phyloP scores from a whole-genome alignment of 2,888 invertebrate species.

The Dolomedes plantarius region DNA sequence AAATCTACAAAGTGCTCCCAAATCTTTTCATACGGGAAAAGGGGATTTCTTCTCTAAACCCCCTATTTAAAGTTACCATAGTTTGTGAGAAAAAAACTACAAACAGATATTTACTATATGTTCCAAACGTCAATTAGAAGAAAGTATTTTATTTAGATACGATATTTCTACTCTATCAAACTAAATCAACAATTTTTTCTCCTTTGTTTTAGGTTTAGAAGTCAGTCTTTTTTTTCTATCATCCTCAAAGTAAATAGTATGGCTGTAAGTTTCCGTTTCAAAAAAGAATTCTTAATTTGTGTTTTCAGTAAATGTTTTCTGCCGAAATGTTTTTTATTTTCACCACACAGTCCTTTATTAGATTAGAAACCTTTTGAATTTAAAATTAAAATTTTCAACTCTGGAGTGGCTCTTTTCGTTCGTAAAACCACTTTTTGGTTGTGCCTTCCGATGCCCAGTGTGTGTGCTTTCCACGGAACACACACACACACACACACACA shows the following conservation, averaged over 20 bases:
- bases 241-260: background rate
- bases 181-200: too few species aligned
- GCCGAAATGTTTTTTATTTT: too few species aligned
- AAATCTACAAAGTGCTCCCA: too few species aligned
- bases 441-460: background rate
- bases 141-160: too few species aligned
- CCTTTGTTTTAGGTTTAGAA: background rate
- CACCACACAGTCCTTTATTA: background rate
- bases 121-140: too few species aligned
- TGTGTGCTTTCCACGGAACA: background rate
- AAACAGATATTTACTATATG: too few species aligned
- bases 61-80: too few species aligned
- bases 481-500: too few species aligned
- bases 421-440: background rate
- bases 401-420: background rate
- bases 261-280: background rate
- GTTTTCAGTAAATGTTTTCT: background rate
- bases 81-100: too few species aligned
- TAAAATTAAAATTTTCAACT: constrained; percentile 5
- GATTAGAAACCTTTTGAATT: constrained; percentile 13
- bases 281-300: background rate
- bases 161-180: too few species aligned
- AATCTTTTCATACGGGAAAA: too few species aligned
- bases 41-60: too few species aligned
- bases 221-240: background rate